Conservation (phyloP, 2,888 invertebrate species). For the Ophion ventricosus region DNA sequence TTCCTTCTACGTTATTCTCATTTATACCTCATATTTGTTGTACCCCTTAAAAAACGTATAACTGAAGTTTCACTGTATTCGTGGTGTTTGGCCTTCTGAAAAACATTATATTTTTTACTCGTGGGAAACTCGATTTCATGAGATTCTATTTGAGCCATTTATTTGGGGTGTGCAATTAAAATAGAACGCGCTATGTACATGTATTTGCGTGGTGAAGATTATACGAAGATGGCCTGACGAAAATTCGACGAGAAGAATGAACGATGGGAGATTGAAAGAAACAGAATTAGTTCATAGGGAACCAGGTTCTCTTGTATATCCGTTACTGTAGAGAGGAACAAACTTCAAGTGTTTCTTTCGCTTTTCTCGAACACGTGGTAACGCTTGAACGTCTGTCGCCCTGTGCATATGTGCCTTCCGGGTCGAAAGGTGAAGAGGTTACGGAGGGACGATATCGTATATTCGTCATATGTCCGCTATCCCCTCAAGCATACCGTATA, state of each 20-base stretch:
- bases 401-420: slow-evolving; percentile 21
- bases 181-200: too few relatives aligned
- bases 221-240: neutral
- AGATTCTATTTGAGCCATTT: too few relatives aligned
- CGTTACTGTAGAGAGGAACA: slow-evolving; percentile 55
- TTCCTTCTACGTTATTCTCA: too few relatives aligned
- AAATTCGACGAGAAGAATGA: neutral
- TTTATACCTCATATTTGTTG: too few relatives aligned
- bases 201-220: too few relatives aligned
- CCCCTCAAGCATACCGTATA: neutral
- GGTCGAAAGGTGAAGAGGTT: slow-evolving; percentile 70
- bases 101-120: too few relatives aligned
- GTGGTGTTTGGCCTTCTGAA: too few relatives aligned
- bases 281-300: slow-evolving; percentile 56
- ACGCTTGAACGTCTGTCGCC: slow-evolving; percentile 17
- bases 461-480: slow-evolving; percentile 19
- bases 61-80: too few relatives aligned
- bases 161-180: too few relatives aligned
- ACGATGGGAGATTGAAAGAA: slow-evolving; percentile 49
- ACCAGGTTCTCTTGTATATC: slow-evolving; percentile 37
- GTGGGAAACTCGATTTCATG: too few relatives aligned
- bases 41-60: too few relatives aligned
- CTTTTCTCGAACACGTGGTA: slow-evolving; percentile 28
- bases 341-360: slow-evolving; percentile 40
- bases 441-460: slow-evolving; percentile 30